Evolutionary conservation across 1,140 invertebrate species (phyloP).

Genomic region (Marisa cornuarietis): DNA sequence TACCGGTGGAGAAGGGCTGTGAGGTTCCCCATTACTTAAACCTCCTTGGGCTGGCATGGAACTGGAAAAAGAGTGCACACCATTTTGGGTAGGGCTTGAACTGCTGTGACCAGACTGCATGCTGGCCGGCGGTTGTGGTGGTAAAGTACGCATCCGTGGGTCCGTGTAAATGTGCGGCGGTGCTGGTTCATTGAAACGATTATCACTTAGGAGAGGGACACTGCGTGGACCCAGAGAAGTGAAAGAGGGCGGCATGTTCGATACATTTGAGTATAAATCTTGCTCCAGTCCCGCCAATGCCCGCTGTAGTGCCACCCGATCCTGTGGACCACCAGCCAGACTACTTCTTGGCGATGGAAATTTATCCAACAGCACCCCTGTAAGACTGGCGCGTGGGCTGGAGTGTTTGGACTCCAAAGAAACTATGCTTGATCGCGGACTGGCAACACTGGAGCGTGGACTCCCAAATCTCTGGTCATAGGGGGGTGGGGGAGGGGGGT

Average conservation of each 20-base stretch:
- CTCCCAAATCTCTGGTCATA: slow-evolving; percentile 62
- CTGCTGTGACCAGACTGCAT: slow-evolving; percentile 72
- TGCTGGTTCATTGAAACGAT: slow-evolving; percentile 57
- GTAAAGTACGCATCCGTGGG: slow-evolving; percentile 39
- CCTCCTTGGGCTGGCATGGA: slow-evolving; percentile 1
- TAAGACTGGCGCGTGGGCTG: slow-evolving; percentile 68
- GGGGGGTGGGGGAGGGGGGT: slow-evolving; percentile 66
- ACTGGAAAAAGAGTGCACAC: slow-evolving; percentile 15
- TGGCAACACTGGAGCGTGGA: slow-evolving; percentile 64
- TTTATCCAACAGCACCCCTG: slow-evolving; percentile 52
- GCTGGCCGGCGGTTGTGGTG: slow-evolving; percentile 34
- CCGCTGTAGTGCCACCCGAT: slow-evolving; percentile 26
- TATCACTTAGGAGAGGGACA: slow-evolving; percentile 47
- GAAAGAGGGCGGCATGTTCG: slow-evolving; percentile 16
- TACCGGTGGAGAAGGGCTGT: slow-evolving; percentile 42
- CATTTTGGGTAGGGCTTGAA: slow-evolving; percentile 74
- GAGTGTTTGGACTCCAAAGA: slow-evolving; percentile 69
- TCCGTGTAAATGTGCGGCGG: slow-evolving; percentile 50
- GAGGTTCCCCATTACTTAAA: slow-evolving; percentile 3
- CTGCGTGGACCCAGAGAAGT: slow-evolving; percentile 34
- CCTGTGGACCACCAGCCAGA: slow-evolving; percentile 35
- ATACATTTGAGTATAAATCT: slow-evolving; percentile 13
- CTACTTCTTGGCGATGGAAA: slow-evolving; percentile 54
- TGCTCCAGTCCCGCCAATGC: slow-evolving; percentile 21
- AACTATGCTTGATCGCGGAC: slow-evolving; percentile 68